Evolutionary conservation across 2,888 invertebrate species (phyloP), one percentile per base, ranked within the genome.

Genomic region (Ormyrus rosae): DNA sequence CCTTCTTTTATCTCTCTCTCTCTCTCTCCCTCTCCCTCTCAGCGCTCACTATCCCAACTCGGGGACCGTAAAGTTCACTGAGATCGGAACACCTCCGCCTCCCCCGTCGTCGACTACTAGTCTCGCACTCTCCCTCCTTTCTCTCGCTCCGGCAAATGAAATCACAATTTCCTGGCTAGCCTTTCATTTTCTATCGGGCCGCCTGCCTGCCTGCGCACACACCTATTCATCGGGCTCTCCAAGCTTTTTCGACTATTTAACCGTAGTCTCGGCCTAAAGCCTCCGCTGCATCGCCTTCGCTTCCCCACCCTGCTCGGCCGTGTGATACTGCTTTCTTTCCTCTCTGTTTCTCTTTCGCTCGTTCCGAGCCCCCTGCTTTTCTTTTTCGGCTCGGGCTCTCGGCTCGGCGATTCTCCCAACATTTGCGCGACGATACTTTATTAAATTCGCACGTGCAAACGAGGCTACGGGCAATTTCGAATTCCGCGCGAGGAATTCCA

Each of bases 81-180:
- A 72, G 80, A 80, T 76, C 67, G 71, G 56, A 61, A 63, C 63
- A 51, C 55, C 50, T 82, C 74, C 63, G 0, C 34, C 34, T 61
- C 19, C 70, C 67, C 81, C 8, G 51, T 4, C 8, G 11, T 2
- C 65, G 48, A 11, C 6, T 58, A 34, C 53, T 58, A 48, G 48
- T 34, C 5, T n/a, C 19, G 58, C 58, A 55, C 75, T 81, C 81
- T 82, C 72, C 48, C 55, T 71, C 51, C 71, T 65, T 34, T 70
- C 65, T 55, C 46, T 53, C 77, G 82, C 81, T 68, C 84, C 83
- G 85, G 78, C 81, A 80, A 86, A 86, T 85, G 82, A 85, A 86
- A 87, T 85, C 84, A 85, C 83, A 84, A 83, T 86, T 86, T 85
- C 83, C 83, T 83, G 77, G 76, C 72, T 80, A 81, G 82, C 82